A percentile compares a stretch with the other conserved stretches of the same genome.
Conservation (phyloP, 2,113 vertebrate species). For the Cinclus mexicanus region DNA sequence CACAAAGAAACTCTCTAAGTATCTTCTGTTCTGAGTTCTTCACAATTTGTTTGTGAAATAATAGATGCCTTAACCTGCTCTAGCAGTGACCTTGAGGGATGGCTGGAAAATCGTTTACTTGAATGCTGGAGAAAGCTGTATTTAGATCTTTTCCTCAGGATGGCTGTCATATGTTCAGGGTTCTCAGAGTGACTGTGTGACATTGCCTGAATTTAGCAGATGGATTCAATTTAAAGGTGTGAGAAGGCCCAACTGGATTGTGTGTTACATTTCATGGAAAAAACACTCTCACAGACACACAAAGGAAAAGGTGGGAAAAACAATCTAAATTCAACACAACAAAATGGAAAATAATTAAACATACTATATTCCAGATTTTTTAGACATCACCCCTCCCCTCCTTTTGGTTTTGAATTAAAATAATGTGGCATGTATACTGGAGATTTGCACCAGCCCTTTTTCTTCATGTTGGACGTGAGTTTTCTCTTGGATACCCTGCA, state of each 20-base stretch:
- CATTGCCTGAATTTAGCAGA: background rate
- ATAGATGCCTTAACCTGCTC: background rate
- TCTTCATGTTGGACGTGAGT: background rate
- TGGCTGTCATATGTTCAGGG: background rate
- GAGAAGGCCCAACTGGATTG: background rate
- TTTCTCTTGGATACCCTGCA: background rate
- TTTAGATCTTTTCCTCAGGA: background rate
- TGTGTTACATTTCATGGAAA: background rate
- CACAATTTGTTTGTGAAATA: background rate
- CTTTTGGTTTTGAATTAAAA: background rate
- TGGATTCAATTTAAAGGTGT: background rate
- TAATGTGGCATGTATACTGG: background rate
- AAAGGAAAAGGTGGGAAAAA: background rate
- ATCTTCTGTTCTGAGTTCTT: background rate
- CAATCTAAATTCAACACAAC: background rate
- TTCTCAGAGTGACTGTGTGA: background rate
- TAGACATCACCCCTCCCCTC: accelerated
- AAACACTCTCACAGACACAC: background rate
- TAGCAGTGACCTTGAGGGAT: background rate
- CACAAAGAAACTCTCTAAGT: background rate
- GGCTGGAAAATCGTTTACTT: background rate
- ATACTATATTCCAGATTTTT: background rate
- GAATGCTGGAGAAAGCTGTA: background rate
- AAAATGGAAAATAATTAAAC: background rate
- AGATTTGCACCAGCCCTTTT: background rate